Base-by-base conservation (phyloP, 2,113 vertebrate species). In the Quiscalus mexicanus region DNA sequence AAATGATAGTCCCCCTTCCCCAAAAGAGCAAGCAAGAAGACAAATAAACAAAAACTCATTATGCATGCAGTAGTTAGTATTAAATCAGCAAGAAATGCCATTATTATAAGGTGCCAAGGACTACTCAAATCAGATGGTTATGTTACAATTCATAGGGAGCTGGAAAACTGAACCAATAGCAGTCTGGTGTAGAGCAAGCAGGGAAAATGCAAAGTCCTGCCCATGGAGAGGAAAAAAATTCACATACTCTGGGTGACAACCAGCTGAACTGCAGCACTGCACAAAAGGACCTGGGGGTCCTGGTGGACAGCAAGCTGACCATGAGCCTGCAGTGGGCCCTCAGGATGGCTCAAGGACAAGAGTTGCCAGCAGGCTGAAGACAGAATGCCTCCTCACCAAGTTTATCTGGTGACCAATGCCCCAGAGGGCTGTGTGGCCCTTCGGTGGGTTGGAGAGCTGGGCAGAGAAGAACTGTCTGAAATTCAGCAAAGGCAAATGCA, bases 231-330 rank as follows among this genome's bases (percentile, higher is more conserved):
- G 11, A 53, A 41, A 37, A 37, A 70, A 33, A 42, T 49, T 35
- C 6, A 7, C 25, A 22, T 3, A 9, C 1, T 2, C 12, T 42
- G 5, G 2, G 4, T 21, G 15, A 4, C 35, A n/a, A 8, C 5
- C 24, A 62, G 12, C 12, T 55, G 41, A 8, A 30, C 4, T 59
- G n/a, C n/a, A 65, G 8, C 39, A 30, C 8, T 35, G 11, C 16
- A n/a, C 10, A 14, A 30, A 35, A 58, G 20, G 17, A 31, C 14
- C 10, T 8, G 4, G 30, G 3, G 5, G 4, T 53, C 39, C 56
- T 47, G 9, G 21, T 30, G 44, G 28, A 28, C 30, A 59, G 15
- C 22, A 37, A 30, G 18, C 12, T 80, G 37, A 45, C 55, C 31
- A 12, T 12, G 19, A 28, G 15, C 15, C 30, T 49, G 30, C 35